Conservation (phyloP, 2,113 vertebrate genomes). For the Nettapus auritus region DNA sequence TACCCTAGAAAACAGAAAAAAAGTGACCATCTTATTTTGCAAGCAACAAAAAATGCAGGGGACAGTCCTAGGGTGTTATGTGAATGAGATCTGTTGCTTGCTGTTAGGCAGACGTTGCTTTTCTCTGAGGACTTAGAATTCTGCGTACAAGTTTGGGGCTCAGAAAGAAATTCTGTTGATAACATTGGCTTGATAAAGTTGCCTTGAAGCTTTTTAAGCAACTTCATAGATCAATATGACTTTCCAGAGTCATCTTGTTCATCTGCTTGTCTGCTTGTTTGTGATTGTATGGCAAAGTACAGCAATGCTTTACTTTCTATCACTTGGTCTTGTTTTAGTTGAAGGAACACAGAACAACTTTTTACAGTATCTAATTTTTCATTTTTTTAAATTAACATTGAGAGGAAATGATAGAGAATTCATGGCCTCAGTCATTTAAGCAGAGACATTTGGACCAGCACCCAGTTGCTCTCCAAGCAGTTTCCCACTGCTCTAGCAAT, state of each 20-base stretch:
- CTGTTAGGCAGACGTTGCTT: background rate
- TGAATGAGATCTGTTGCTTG: background rate
- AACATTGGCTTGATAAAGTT: background rate
- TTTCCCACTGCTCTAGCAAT: background rate
- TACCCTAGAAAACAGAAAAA: background rate
- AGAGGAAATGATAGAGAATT: background rate
- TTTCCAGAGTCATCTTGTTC: background rate
- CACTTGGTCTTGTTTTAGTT: background rate
- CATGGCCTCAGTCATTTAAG: background rate
- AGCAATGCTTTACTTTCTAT: background rate
- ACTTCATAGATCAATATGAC: background rate
- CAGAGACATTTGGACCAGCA: background rate
- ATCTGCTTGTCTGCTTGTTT: background rate
- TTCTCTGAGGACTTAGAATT: background rate
- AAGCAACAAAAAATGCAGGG: background rate
- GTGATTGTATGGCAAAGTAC: background rate
- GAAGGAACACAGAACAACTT: background rate
- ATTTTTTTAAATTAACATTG: background rate
- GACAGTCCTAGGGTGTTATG: background rate
- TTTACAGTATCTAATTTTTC: background rate
- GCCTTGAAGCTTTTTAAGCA: background rate
- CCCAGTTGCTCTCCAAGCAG: background rate
- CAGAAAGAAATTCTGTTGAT: background rate
- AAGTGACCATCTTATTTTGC: background rate
- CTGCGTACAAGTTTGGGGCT: background rate